phyloP scores from a whole-genome alignment of 2,888 invertebrate genomes.

The Watsonalla cultraria region DNA sequence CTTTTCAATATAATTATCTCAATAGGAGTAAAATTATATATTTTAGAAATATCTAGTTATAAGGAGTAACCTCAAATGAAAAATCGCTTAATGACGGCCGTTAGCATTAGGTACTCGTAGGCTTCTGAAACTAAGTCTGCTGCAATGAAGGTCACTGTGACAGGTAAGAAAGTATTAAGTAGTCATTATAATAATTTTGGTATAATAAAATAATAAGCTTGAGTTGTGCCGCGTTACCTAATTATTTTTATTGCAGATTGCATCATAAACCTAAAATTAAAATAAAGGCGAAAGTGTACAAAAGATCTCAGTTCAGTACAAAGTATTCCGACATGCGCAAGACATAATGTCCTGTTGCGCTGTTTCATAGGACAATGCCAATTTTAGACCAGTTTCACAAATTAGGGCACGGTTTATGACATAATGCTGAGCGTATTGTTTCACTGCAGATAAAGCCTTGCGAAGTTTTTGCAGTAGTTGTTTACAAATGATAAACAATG shows the following conservation, averaged over 20 bases:
- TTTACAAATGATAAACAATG: conserved; percentile 45
- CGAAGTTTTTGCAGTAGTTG: conserved; percentile 56
- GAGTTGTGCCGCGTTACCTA: neutral
- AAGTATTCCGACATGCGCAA: conserved; percentile 62
- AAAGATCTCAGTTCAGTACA: conserved; percentile 41
- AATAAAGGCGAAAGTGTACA: conserved; percentile 62
- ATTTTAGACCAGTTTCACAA: conserved; percentile 53
- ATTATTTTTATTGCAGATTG: conserved; percentile 7
- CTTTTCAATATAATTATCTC: no score
- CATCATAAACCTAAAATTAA: conserved; percentile 38
- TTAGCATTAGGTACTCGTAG: no score
- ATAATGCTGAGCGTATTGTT: conserved; percentile 42
- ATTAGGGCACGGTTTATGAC: conserved; percentile 64
- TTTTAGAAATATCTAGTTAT: no score
- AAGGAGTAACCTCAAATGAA: no score
- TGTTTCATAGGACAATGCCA: conserved; percentile 54
- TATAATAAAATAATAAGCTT: no score
- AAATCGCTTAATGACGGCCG: no score
- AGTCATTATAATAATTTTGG: no score
- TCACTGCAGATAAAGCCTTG: conserved; percentile 52
- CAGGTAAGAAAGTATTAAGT: no score
- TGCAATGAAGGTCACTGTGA: no score
- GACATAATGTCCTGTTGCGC: conserved; percentile 57
- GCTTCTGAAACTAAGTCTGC: no score
- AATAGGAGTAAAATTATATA: no score